Percentiles rank a stretch among this genome's conserved stretches.
Evolutionary conservation across 2,113 vertebrate genomes (phyloP).

Genomic region (Carlito syrichta): DNA sequence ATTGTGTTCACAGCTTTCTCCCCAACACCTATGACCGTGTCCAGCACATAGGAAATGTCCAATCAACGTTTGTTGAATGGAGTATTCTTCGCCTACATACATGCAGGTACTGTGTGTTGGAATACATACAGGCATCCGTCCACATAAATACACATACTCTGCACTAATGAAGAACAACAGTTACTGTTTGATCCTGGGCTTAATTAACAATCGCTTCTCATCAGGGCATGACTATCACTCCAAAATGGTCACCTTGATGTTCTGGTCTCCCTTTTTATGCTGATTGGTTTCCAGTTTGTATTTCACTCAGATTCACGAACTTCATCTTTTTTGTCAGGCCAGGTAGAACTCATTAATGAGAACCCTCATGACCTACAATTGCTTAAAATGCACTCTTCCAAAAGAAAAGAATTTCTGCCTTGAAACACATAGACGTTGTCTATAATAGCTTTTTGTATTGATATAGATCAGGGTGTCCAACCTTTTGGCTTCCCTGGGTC

Average conservation of each 20-base stretch:
- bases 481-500: too few species aligned
- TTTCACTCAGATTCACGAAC: constrained; percentile 37
- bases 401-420: background rate
- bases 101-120: background rate
- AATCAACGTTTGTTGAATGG: background rate
- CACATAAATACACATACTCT: background rate
- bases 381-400: background rate
- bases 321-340: background rate
- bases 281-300: constrained; percentile 22
- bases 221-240: background rate
- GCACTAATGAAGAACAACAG: background rate
- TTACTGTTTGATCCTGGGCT: background rate
- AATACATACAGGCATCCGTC: background rate
- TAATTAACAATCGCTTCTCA: background rate
- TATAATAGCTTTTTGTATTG: background rate
- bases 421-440: background rate
- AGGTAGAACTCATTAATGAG: background rate
- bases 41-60: background rate
- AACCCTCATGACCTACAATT: background rate
- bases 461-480: too few species aligned
- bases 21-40: background rate
- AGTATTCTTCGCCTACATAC: background rate
- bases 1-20: background rate
- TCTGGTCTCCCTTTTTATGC: background rate
- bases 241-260: background rate